Percentiles rank a stretch among this genome's conserved stretches.
Conservation (phyloP, 2,113 vertebrate species). For the Lonchura striata region DNA sequence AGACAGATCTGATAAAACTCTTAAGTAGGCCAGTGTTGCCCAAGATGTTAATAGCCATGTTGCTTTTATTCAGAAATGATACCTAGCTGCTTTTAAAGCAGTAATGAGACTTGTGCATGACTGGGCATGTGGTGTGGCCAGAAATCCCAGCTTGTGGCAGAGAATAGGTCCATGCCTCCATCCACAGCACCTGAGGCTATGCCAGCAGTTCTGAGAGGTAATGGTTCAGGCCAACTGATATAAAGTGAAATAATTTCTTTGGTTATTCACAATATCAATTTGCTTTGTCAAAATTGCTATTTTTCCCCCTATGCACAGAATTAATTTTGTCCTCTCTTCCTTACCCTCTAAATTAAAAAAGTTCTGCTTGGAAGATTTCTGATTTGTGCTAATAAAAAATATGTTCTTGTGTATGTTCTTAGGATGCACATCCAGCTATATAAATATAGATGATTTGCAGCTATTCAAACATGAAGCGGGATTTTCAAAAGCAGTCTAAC, state of each 20-base stretch:
- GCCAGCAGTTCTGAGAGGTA: not conserved
- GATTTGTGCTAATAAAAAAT: conserved; percentile 1
- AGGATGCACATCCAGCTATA: not conserved
- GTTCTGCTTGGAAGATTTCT: not conserved
- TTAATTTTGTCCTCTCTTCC: not conserved
- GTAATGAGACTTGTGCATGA: not conserved
- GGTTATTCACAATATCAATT: not conserved
- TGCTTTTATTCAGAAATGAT: not conserved
- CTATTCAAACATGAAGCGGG: conserved; percentile 26
- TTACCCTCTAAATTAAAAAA: not conserved
- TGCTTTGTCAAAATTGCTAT: not conserved
- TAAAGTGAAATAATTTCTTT: not conserved
- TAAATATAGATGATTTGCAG: conserved; percentile 39
- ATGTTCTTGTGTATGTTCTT: not conserved
- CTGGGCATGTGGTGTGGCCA: not conserved
- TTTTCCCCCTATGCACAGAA: not conserved
- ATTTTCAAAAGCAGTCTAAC: conserved; percentile 55
- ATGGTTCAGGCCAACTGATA: not conserved
- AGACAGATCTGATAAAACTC: conserved; percentile 28
- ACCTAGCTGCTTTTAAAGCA: not conserved
- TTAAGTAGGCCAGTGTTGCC: not conserved
- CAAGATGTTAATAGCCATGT: not conserved
- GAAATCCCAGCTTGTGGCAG: fast-evolving
- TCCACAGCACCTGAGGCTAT: not conserved
- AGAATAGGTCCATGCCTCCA: not conserved